Base-by-base conservation (phyloP, 2,797 vertebrate species). In the Scomberomorus guttatus region DNA sequence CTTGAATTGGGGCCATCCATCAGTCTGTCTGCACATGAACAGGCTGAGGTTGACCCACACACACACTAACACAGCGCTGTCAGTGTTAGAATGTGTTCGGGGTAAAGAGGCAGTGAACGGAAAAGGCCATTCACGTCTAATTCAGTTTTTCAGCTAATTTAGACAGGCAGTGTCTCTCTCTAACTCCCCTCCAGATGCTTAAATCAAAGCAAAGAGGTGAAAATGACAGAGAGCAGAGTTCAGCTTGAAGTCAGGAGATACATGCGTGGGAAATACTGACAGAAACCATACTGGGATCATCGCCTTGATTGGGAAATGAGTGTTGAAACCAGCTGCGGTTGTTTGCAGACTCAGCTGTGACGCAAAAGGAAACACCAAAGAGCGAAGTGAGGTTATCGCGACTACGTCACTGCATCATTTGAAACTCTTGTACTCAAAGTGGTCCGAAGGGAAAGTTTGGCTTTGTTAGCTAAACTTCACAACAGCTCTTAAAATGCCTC, bases 81-180 rank as follows among this genome's bases (percentile, higher is more conserved):
- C 67, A 22, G 57, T 24, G 46, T 44, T 79, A 29, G 0, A 17
- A 13, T 5, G 62, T 39, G 64, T 82, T 50, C 4, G 0, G 20
- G 25, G 6, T 70, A 20, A 65, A 69, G 70, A 29, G 20, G 70
- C 72, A 2, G 56, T 14, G 75, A 72, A 10, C 1, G 82, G 74
- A 87, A 87, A 88, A 89, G 84, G 82, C 62, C 85, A 72, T 61
- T 27, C 1, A 1, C 57, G 83, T 85, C 73, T 54, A 3, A 72
- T 48, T 44, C 46, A 44, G 37, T 71, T 56, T 56, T 55, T 8
- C 3, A 0, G 29, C 42, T 51, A 29, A 72, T 72, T 42, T 17
- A 37, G 59, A 72, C 67, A 13, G 32, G 1, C 54, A n/a, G 25
- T 9, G 46, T 66, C 51, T 48, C 29, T 13, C 37, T 14, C 27